Base-by-base conservation (phyloP, 35 echinoderm and acorn worm genomes). In the Eucidaris tribuloides region DNA sequence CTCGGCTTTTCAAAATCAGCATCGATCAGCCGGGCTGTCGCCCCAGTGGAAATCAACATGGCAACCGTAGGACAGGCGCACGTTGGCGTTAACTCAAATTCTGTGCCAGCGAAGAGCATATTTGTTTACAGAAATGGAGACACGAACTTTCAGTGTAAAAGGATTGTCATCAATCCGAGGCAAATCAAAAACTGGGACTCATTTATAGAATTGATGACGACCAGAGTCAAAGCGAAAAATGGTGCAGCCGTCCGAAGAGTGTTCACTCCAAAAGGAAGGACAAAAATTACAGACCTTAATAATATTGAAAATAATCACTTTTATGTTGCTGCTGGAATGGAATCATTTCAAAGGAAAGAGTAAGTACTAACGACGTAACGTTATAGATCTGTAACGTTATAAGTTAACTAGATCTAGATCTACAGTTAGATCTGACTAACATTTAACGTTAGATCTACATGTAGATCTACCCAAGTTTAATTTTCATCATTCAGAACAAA, bases 281-380 rank as follows among this genome's bases (percentile, higher is more conserved):
- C 22, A 32, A 32, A 27, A 64, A 17, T 64, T 33, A 32, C 61
- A 4, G 61, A 64, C 29, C 37, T 64, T 6, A n/a, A 14, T 32
- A 34, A 15, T 34, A 64, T 64, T 64, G 61, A 64, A 64, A 64
- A 64, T 64, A 64, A 64, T 34, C 61, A 64, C 37, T 64, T 64
- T 34, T 64, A 64, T 64, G 61, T 64, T 64, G 61, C 61, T 32
- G 61, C 61, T 64, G 61, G 61, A 15, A 19, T 15, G 2, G 61
- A 64, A 64, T 27, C 28, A 27, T 64, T 64, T n/a, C 30, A 64
- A n/a, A 64, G 61, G 37, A 27, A 64, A 9, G 28, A 64, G 61
- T 64, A 64, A 64, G 61, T 64, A 15, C 28, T 58, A n/a, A n/a
- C n/a, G n/a, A n/a, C n/a, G n/a, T n/a, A n/a, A n/a, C n/a, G n/a